These are phyloP conservation scores for Drosophila sproati DNA, from an alignment of 1,140 invertebrate genomes.

Conservation along the genomic window DNA sequence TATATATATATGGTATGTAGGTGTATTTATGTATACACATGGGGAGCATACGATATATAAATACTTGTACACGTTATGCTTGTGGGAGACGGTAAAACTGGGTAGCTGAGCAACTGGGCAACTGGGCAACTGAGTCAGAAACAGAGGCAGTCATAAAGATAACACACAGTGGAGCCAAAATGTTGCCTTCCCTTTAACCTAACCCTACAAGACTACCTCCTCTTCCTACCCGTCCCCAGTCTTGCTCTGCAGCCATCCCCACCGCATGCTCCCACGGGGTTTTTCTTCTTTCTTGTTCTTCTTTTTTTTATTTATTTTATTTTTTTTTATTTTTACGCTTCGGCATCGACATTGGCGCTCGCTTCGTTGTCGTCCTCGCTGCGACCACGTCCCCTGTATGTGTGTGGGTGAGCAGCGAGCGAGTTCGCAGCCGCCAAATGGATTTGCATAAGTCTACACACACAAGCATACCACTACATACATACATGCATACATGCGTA, in stretches of 20 bases:
- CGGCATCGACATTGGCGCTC: slow-evolving; percentile 57
- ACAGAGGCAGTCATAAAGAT: slow-evolving; percentile 70
- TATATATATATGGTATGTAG: background rate
- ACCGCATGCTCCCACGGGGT: slow-evolving; percentile 41
- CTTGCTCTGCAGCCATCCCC: background rate
- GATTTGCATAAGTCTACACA: slow-evolving; percentile 74
- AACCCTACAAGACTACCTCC: slow-evolving; percentile 5
- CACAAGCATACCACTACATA: no score
- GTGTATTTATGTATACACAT: slow-evolving; percentile 1
- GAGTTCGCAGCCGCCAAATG: slow-evolving; percentile 63
- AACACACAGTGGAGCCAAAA: slow-evolving; percentile 66
- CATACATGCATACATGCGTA: slow-evolving; percentile 39
- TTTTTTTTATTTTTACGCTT: slow-evolving; percentile 68
- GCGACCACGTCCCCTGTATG: slow-evolving; percentile 12
- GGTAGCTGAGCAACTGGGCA: slow-evolving; percentile 49
- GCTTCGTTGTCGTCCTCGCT: slow-evolving; percentile 23
- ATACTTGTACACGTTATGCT: slow-evolving; percentile 18
- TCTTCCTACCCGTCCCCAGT: background rate
- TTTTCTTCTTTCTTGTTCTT: slow-evolving; percentile 7
- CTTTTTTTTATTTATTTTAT: slow-evolving; percentile 2
- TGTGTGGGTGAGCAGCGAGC: slow-evolving; percentile 36
- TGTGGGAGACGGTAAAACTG: slow-evolving; percentile 30
- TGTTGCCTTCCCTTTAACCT: slow-evolving; percentile 20
- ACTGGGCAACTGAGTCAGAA: slow-evolving; percentile 47
- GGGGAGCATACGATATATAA: slow-evolving; percentile 15